These are phyloP conservation scores for Anarhynchus alexandrinus DNA, from an alignment of 2,113 vertebrate species.

Conservation along the genomic window DNA sequence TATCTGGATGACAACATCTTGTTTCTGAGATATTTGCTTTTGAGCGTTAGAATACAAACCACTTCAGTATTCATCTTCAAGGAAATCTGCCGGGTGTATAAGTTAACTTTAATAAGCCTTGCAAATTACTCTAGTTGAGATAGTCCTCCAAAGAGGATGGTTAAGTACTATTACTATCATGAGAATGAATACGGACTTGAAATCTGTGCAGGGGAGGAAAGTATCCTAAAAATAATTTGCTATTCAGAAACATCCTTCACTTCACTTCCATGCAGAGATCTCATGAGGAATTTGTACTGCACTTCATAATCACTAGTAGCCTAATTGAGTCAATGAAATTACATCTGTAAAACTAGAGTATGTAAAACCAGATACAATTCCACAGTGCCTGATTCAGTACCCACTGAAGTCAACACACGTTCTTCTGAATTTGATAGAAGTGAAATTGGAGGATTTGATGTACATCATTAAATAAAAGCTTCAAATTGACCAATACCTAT, in stretches of 20 bases:
- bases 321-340: constrained; percentile 48
- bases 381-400: background rate
- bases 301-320: constrained; percentile 42
- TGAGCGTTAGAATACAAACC: constrained; percentile 19
- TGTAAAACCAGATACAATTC: constrained; percentile 31
- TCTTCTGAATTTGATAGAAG: background rate
- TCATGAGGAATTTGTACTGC: constrained; percentile 42
- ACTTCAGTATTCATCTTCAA: background rate
- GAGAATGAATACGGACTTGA: background rate
- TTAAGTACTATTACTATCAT: background rate
- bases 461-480: constrained; percentile 6
- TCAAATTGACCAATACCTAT: background rate
- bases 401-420: background rate
- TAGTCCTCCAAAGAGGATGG: constrained; percentile 2
- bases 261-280: background rate
- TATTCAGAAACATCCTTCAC: constrained; percentile 43
- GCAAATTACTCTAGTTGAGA: background rate
- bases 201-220: background rate
- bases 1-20: constrained; percentile 47
- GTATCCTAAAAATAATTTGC: constrained; percentile 26
- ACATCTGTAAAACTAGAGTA: constrained; percentile 33
- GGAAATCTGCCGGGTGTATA: background rate
- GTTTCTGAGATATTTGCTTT: constrained; percentile 9
- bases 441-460: background rate
- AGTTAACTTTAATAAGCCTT: constrained; percentile 1